Base-by-base conservation (phyloP, 2,113 vertebrate species). In the Trachemys scripta region DNA sequence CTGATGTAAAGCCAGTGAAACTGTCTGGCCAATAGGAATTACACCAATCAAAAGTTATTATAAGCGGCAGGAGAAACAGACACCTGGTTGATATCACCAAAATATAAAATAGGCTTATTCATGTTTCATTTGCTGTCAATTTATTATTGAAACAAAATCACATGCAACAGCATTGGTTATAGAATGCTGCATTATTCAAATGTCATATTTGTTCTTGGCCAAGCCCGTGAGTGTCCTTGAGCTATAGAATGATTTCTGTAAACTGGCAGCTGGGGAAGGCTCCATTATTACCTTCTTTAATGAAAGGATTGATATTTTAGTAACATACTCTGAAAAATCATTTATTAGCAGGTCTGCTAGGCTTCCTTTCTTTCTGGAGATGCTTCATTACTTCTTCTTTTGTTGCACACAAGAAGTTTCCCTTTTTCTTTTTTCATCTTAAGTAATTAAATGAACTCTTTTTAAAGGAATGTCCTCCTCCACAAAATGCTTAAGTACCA, bases 61-160 rank as follows among this genome's bases (percentile, higher is more conserved):
- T 11, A 24, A 10, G 50, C 0, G 1, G 53, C 78, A 5, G 86
- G 9, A 47, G 14, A 90, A 47, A 0, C 4, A 11, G 75, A 12
- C 27, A 72, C 84, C 59, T 31, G 16, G 54, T 57, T 53, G 1
- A 0, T 80, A 65, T 10, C 69, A 76, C 45, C 51, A 62, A 91
- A 84, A 82, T 54, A 24, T 84, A 38, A 57, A n/a, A 50, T 8
- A 88, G 29, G n/a, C 1, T 10, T 57, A 50, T 29, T 14, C 4
- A 8, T 76, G 75, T 42, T 69, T 88, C 79, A 24, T 50, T 31
- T 51, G 27, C 22, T 75, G 82, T 31, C 2, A 90, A 72, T 42
- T 45, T 75, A 75, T 24, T 75, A 75, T n/a, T 82, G 78, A 91
- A 95, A 83, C 4, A 59, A 54, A 96, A 93, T 20, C 2, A 25